phyloP scores from a whole-genome alignment of 2,797 vertebrate genomes.

The Gymnothorax javanicus region DNA sequence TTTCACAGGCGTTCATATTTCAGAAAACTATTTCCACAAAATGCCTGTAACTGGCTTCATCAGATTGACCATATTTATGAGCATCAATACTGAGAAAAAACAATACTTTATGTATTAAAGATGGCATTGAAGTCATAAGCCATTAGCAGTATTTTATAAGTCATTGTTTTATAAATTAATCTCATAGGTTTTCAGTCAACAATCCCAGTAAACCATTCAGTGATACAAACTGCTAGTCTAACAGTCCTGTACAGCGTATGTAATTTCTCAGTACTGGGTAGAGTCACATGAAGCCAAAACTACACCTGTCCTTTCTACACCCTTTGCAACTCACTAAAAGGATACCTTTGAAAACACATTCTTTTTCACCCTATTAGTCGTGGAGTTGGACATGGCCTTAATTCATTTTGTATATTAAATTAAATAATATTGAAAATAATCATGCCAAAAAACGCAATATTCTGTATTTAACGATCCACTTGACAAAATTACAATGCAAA shows the following conservation, averaged over 20 bases:
- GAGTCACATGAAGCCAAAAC: not conserved
- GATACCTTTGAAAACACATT: not conserved
- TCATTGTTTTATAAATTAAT: not conserved
- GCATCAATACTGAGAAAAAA: slow-evolving; percentile 22
- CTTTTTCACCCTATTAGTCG: not conserved
- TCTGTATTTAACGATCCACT: not conserved
- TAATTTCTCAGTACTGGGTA: not conserved
- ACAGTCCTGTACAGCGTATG: not conserved
- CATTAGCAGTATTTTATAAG: not conserved
- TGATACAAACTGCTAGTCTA: not conserved
- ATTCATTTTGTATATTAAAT: not conserved
- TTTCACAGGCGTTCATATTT: slow-evolving; percentile 51
- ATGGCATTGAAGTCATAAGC: not conserved
- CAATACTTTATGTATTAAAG: not conserved
- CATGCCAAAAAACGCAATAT: not conserved
- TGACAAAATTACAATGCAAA: slow-evolving; percentile 13
- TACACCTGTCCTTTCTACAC: not conserved
- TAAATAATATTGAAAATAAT: not conserved
- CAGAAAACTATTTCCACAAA: not conserved
- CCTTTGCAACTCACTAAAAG: not conserved
- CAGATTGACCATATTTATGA: not conserved
- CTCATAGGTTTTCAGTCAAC: not conserved
- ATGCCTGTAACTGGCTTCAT: not conserved
- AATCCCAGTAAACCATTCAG: not conserved
- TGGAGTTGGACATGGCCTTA: not conserved